These are phyloP conservation scores for Erpobdella octoculata DNA, from an alignment of 2,888 invertebrate genomes.

Conservation along the genomic window DNA sequence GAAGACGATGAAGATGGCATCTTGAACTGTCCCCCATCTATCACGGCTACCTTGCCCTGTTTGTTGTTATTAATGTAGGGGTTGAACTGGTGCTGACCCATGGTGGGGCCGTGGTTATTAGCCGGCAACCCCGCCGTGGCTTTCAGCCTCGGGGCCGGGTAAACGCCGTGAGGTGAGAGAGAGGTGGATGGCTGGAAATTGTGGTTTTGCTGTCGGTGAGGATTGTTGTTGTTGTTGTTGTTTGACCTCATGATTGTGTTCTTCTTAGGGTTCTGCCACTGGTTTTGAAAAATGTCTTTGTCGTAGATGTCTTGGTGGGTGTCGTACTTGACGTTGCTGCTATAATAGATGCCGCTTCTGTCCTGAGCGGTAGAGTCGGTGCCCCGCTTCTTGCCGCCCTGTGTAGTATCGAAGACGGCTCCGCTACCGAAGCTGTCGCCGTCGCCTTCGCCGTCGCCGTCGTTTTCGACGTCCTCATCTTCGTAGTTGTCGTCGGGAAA, in stretches of 20 bases:
- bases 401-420: not conserved
- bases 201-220: not conserved
- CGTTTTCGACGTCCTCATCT: conserved; percentile 1
- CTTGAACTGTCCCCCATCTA: conserved; percentile 9
- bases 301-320: not conserved
- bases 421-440: not conserved
- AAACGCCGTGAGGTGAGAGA: no score
- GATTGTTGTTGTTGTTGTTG: not conserved
- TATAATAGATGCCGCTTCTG: not conserved
- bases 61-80: not conserved
- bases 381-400: not conserved
- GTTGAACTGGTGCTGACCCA: not conserved
- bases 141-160: no score
- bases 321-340: conserved; percentile 12
- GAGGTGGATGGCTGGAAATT: not conserved
- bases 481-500: not conserved
- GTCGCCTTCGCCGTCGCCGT: not conserved
- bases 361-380: conserved; percentile 11
- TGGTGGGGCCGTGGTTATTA: not conserved
- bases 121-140: no score
- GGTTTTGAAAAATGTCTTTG: not conserved
- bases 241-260: not conserved
- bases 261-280: not conserved
- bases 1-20: not conserved
- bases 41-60: not conserved